phyloP scores from a whole-genome alignment of 2,113 vertebrate genomes.

The Lathamus discolor region DNA sequence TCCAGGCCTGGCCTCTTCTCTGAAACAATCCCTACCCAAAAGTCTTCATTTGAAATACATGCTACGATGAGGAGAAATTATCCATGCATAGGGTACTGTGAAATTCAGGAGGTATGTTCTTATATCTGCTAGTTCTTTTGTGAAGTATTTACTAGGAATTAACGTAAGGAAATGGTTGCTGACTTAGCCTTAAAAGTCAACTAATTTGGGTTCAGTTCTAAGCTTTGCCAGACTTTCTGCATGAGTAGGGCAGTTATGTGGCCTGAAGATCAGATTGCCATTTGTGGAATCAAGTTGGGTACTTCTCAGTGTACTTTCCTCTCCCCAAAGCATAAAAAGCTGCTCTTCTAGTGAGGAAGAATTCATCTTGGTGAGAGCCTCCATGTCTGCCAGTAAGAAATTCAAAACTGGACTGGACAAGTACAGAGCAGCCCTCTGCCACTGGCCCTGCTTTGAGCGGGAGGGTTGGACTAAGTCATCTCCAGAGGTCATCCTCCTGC shows the following conservation, averaged over 20 bases:
- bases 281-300: background rate
- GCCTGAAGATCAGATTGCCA: fast-evolving
- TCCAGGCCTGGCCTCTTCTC: background rate
- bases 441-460: background rate
- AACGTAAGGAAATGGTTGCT: background rate
- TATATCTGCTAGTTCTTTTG: background rate
- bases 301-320: background rate
- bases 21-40: background rate
- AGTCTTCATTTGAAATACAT: fast-evolving
- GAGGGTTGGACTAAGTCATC: background rate
- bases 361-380: background rate
- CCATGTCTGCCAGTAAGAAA: background rate
- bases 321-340: background rate
- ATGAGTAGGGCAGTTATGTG: fast-evolving
- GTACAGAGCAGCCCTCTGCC: background rate
- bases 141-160: background rate
- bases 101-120: background rate
- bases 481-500: background rate
- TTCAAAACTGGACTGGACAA: background rate
- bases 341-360: background rate
- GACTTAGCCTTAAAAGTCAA: background rate
- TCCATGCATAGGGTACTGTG: too few relatives aligned
- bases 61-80: background rate
- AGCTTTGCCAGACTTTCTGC: background rate
- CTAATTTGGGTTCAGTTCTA: background rate